Conservation (phyloP, 2,113 vertebrate species). For the Mustela lutreola region DNA sequence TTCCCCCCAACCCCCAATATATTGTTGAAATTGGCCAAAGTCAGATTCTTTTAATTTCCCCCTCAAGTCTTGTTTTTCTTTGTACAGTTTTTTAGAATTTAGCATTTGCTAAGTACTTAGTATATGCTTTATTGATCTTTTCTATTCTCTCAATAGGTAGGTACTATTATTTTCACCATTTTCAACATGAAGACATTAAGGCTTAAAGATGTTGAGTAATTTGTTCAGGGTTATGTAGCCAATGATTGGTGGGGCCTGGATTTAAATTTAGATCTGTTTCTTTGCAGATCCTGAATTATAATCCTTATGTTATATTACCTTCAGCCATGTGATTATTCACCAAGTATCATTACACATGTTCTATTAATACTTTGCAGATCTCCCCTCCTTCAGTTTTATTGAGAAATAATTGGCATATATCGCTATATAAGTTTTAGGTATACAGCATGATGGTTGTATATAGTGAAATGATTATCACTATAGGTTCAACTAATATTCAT, state of each 20-base stretch:
- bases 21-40: constrained; percentile 6
- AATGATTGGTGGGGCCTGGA: neutral
- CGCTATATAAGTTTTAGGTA: neutral
- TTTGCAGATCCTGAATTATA: neutral
- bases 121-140: neutral
- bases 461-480: neutral
- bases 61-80: constrained; percentile 27
- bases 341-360: neutral
- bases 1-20: accelerated
- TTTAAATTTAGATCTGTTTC: constrained; percentile 5
- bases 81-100: neutral
- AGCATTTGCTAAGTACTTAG: neutral
- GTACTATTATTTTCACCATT: neutral
- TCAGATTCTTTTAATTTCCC: neutral
- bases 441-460: neutral
- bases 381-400: neutral
- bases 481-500: neutral
- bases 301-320: neutral
- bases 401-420: neutral
- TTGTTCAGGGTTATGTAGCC: neutral
- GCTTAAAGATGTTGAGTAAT: neutral
- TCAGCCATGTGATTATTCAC: neutral
- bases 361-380: neutral
- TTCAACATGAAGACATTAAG: neutral
- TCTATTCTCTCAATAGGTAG: neutral